A percentile compares a stretch with the other conserved stretches of the same genome.
Evolutionary conservation across 2,888 invertebrate genomes (phyloP).

Genomic region (Perizoma affinitatum): DNA sequence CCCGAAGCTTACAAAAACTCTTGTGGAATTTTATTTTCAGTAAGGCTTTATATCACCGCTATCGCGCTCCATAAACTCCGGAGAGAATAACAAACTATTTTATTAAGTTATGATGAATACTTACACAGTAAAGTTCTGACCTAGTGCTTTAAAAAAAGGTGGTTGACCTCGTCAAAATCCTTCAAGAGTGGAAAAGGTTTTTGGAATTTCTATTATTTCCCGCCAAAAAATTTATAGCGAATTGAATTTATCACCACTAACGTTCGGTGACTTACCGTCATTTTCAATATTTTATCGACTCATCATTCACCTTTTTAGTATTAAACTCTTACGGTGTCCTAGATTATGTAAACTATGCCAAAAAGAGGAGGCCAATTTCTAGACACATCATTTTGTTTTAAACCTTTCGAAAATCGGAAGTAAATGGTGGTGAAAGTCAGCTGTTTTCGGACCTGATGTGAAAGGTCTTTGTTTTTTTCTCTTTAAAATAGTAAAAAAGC

Average conservation of each 20-base stretch:
- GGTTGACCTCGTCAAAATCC: constrained; percentile 1
- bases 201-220: constrained; percentile 9
- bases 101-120: constrained; percentile 30
- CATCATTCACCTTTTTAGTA: neutral
- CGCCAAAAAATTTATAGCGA: constrained; percentile 3
- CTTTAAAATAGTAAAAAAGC: too few relatives aligned
- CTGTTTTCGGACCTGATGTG: too few relatives aligned
- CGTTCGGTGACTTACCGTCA: too few relatives aligned
- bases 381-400: too few relatives aligned
- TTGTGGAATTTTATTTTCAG: constrained; percentile 25
- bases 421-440: too few relatives aligned
- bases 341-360: too few relatives aligned
- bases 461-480: too few relatives aligned
- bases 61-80: constrained; percentile 32
- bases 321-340: too few relatives aligned
- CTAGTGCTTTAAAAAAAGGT: constrained; percentile 11
- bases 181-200: constrained; percentile 3
- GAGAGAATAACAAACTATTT: constrained; percentile 38
- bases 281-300: constrained; percentile 3
- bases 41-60: constrained; percentile 31
- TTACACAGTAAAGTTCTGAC: constrained; percentile 1
- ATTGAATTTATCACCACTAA: constrained; percentile 2
- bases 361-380: too few relatives aligned
- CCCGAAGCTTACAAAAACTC: constrained; percentile 24
- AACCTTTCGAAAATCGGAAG: too few relatives aligned